Base-by-base conservation (phyloP, 2,113 vertebrate species). In the Circaetus gallicus region DNA sequence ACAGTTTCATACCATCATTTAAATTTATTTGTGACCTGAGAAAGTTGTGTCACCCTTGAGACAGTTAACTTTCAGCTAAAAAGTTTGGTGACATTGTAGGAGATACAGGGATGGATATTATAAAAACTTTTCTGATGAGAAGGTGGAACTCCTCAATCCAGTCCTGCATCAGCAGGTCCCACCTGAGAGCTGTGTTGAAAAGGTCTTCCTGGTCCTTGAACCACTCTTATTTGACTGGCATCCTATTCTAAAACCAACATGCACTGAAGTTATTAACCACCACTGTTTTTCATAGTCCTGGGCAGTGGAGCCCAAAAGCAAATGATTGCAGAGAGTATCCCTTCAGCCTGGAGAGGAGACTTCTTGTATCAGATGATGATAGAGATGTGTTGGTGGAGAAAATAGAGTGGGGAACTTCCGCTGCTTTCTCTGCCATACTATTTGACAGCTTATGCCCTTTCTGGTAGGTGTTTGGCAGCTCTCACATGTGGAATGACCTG, bases 1-100 rank as follows among this genome's bases (percentile, higher is more conserved):
- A 21, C 53, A 79, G 56, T 89, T 95, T 94, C 74, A 87, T 82
- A 21, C 71, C 36, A 29, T 86, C 58, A 20, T 93, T 95, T 90
- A 83, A 88, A 95, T 95, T 77, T 97, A 94, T 94, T 95, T 86
- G 67, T 90, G 85, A 90, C 70, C 81, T 55, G 66, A 90, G 74
- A 91, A 87, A 93, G 78, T 93, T 86, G 12, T 82, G 49, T 82
- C 50, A 80, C 70, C 58, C 81, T 94, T 91, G 84, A 94, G 83
- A 38, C 40, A 38, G 73, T 62, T 94, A 89, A 80, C 86, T 90
- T 95, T 40, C 40, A 76, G 22, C 62, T 87, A 31, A 77, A 72
- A 93, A 62, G 70, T 85, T 87, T n/a, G 66, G 31, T 87, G 91
- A 53, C 28, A 31, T 67, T 89, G 59, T 52, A 72, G 31, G 29